Percentiles rank a stretch among this genome's conserved stretches.
These are phyloP conservation scores for Epinotia demarniana DNA, from an alignment of 2,888 invertebrate genomes.

Conservation along the genomic window DNA sequence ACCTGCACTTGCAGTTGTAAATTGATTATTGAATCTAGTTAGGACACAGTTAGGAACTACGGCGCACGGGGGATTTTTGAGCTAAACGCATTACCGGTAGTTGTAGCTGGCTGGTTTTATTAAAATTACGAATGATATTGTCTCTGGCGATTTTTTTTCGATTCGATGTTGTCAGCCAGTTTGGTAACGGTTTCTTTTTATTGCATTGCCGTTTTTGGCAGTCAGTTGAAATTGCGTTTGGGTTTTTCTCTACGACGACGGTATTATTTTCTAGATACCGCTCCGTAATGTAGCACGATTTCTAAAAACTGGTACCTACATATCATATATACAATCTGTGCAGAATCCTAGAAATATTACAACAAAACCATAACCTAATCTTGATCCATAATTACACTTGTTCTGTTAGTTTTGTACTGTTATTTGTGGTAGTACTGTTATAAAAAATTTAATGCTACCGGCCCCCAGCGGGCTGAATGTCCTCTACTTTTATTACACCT, in stretches of 20 bases:
- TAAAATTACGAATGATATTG: slow-evolving; percentile 43
- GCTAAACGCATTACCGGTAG: slow-evolving; percentile 43
- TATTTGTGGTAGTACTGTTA: slow-evolving; percentile 23
- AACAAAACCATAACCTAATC: slow-evolving; percentile 35
- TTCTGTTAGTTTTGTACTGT: slow-evolving; percentile 37
- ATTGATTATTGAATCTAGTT: slow-evolving; percentile 83
- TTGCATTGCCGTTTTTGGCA: slow-evolving; percentile 15
- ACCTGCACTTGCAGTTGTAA: slow-evolving; percentile 54
- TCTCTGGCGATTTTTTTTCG: slow-evolving; percentile 38
- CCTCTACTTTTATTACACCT: slow-evolving; percentile 46
- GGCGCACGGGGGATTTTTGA: slow-evolving; percentile 52
- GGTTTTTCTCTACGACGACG: not conserved
- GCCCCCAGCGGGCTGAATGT: slow-evolving; percentile 43
- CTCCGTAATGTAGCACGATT: not conserved
- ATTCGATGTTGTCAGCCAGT: slow-evolving; percentile 31
- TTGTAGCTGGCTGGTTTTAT: slow-evolving; percentile 44
- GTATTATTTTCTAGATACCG: slow-evolving; percentile 17
- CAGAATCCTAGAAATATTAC: slow-evolving; percentile 25
- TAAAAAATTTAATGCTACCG: slow-evolving; percentile 41
- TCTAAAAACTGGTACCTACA: slow-evolving; percentile 23
- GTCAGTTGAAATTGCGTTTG: slow-evolving; percentile 18
- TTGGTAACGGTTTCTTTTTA: slow-evolving; percentile 16
- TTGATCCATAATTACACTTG: slow-evolving; percentile 42
- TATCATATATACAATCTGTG: slow-evolving; percentile 19
- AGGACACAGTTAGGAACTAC: slow-evolving; percentile 81